Base-by-base conservation (phyloP, 2,888 invertebrate species). In the Rhagonycha lutea region DNA sequence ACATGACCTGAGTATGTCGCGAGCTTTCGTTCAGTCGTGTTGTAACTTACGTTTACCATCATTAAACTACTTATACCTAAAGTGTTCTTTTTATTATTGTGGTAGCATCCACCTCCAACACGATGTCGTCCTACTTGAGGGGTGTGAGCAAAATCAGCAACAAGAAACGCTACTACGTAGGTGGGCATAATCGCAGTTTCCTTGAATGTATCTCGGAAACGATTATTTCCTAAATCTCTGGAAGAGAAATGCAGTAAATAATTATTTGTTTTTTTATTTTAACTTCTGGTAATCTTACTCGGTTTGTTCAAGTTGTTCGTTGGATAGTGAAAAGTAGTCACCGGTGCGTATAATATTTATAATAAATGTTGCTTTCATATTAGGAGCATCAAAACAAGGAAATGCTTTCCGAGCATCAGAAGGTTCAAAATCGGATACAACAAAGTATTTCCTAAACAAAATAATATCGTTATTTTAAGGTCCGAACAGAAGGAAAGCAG, bases 131-230 rank as follows among this genome's bases (percentile, higher is more conserved):
- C 75, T 9, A 62, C 68, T 69, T 68, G 18, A 74, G 90, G 91
- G 78, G 75, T 76, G 18, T 26, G 32, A 62, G 67, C 23, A 76
- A 90, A 91, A 79, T 91, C 90, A 18, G 89, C 90, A 9, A 97
- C 92, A 12, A 95, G 89, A 84, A 95, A 95, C 0, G 96, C 96
- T 8, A 76, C 72, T 12, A 96, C 88, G 83, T 97, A 97, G 0
- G 95, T 91, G 1, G 95, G 94, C 94, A 96, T 95, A n/a, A 14
- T 18, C 3, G 68, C 68, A 18, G 78, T 75, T 63, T 73, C 75
- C 32, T 68, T 68, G 60, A 60, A 78, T 8, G 60, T 60, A 14
- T 78, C 78, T 28, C 29, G 8, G 61, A 61, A 78, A 14, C 73
- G 61, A 11, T 60, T 70, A 11, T 73, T 29, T 23, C 77, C 77